Evolutionary conservation across 2,797 vertebrate genomes (phyloP).

Genomic region (Rousettus madagascariensis): DNA sequence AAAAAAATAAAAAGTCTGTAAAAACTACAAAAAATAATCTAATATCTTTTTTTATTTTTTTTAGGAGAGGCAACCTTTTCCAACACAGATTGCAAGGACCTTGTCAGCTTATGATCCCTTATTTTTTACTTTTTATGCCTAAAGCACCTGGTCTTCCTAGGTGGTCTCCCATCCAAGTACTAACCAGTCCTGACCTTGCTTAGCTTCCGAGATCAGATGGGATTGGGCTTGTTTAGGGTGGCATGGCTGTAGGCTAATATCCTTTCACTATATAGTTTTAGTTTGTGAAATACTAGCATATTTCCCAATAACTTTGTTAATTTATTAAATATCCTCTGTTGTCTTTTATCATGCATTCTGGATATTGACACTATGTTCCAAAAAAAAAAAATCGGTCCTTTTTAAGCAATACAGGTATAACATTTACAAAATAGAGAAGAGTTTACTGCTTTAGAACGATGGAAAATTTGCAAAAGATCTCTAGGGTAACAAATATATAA

Average conservation of each 20-base stretch:
- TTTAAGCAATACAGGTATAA: background rate
- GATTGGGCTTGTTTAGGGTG: too few species aligned
- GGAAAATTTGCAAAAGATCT: background rate
- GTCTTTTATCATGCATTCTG: background rate
- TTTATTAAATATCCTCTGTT: conserved; percentile 17
- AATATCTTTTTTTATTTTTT: background rate
- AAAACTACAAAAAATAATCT: background rate
- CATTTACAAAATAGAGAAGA: background rate
- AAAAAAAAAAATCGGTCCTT: background rate
- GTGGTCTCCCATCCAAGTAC: too few species aligned
- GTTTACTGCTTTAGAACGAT: conserved; percentile 6
- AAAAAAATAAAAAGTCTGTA: background rate
- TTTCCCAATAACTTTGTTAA: background rate
- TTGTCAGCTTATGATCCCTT: too few species aligned
- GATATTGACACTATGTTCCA: background rate
- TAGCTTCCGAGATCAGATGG: too few species aligned
- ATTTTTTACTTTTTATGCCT: too few species aligned
- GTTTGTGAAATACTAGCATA: background rate
- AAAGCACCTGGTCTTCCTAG: too few species aligned
- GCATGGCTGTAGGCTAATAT: background rate
- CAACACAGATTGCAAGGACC: too few species aligned
- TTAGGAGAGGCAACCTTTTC: too few species aligned
- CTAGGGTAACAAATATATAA: conserved; percentile 34
- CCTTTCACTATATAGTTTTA: background rate
- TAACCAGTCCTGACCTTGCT: too few species aligned